Base-by-base conservation (phyloP, 2,888 invertebrate species). In the Parapristionchus giblindavisi region DNA sequence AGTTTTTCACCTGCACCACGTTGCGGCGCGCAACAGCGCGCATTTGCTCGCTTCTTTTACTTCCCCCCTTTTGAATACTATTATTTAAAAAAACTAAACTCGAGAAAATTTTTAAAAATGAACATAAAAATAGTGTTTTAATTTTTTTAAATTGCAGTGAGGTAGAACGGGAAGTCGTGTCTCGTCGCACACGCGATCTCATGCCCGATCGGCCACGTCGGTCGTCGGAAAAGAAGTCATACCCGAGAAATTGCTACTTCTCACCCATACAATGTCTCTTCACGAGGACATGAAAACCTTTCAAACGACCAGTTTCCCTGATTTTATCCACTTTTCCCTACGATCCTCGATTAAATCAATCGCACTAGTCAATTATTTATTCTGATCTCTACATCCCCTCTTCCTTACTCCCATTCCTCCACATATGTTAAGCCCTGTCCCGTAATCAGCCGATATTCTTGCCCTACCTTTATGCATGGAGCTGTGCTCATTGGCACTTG, bases 231-330 rank as follows among this genome's bases (percentile, higher is more conserved):
- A 84, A 84, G 82, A 84, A 84, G 78, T 80, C 80, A 11, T 84
- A 84, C 66, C 84, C 84, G 29, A 63, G 84, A 36, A 84, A 83
- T 74, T 84, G 84, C 77, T 84, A 84, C 81, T 84, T 84, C 78
- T 83, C 83, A 38, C 84, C 84, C 21, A 84, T 84, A 48, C 84
- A 84, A 71, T 84, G 84, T 68, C 78, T 83, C n/a, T 81, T 83
- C 78, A 83, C 83, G 63, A 63, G 68, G 52, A 48, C 40, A 11
- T 65, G 36, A 24, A 5, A 17, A 8, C 4, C 4, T 3, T n/a
- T n/a, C 21, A 1, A 38, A 3, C 61, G 21, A 36, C 61, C 14
- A 40, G 17, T 27, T 24, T 43, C 43, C 17, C 43, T 43, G n/a
- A n/a, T n/a, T n/a, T 43, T 14, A 43, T 43, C 43, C 24, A 36